Conservation (phyloP, 2,113 vertebrate genomes). For the Cyprinodon variegatus region DNA sequence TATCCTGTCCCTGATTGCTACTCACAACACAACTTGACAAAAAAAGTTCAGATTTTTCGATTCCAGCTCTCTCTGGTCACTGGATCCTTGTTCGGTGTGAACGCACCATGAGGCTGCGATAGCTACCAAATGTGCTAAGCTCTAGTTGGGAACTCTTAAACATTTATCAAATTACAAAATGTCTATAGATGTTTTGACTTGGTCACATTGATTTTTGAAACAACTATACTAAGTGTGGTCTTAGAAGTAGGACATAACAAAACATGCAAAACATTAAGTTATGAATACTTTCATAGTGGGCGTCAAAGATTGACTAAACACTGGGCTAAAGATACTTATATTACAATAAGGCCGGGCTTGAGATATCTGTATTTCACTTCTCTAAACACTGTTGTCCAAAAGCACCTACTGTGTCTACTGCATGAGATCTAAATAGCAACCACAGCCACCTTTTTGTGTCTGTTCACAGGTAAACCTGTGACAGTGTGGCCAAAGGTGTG, state of each 20-base stretch:
- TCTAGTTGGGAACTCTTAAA: too few species aligned
- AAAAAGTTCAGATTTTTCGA: too few species aligned
- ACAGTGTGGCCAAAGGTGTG: constrained; percentile 65
- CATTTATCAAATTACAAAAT: too few species aligned
- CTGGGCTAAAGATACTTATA: neutral
- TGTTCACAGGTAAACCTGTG: constrained; percentile 62
- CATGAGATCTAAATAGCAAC: neutral
- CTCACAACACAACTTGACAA: too few species aligned
- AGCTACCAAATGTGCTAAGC: too few species aligned
- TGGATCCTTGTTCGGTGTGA: too few species aligned
- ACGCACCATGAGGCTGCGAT: too few species aligned
- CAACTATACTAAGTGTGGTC: too few species aligned
- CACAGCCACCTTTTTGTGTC: constrained; percentile 20
- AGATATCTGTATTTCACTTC: neutral
- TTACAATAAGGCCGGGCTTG: neutral
- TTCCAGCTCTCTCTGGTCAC: too few species aligned
- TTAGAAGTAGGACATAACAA: neutral
- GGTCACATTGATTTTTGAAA: too few species aligned
- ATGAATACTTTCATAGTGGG: neutral
- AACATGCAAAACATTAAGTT: neutral
- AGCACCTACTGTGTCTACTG: neutral
- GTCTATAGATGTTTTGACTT: too few species aligned
- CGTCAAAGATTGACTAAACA: neutral
- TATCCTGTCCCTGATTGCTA: too few species aligned
- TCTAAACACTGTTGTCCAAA: neutral